Base-by-base conservation (phyloP, 92 coral and sea anemone species). In the Palythoa grandiflora region DNA sequence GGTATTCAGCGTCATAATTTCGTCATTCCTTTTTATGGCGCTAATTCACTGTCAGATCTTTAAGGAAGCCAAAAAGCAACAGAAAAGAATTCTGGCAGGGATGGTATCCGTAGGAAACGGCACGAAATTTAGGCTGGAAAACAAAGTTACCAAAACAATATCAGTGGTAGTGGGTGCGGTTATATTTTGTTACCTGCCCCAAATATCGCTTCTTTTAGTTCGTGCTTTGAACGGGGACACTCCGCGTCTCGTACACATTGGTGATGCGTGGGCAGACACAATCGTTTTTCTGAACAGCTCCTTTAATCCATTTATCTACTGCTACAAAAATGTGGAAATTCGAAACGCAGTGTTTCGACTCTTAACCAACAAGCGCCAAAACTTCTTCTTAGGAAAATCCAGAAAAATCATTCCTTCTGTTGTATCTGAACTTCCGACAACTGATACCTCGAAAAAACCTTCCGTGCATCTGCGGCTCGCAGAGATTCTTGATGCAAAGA, bases 261-360 rank as follows among this genome's bases (percentile, higher is more conserved):
- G 86, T 7, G 77, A 83, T 44, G 88, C 91, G 3, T 65, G 86
- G 88, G 91, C 88, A 10, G 91, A 89, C 66, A 89, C 91, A 2
- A 35, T 89, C 12, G 91, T 89, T 6, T 86, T 89, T 20, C 59
- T 89, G 11, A 89, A 89, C 77, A 83, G 88, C 11, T 75, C 88
- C 3, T 89, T 89, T 51, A 89, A 89, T 48, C 91, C 91, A 2
- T 78, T 89, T 21, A 83, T 89, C 15, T 89, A 89, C 78, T 89
- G 91, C 51, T 89, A 73, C 55, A 89, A 77, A 75, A 89, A 83
- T 60, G 47, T 47, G 14, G 80, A 83, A 17, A 83, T 89, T 73
- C 84, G 88, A 38, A 38, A 20, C 15, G 91, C 84, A 35, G 61
- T 89, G 16, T 3, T 3, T 35, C 83, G 68, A 53, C 65, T 54